Conservation (phyloP, 2,113 vertebrate species). For the Saimiri boliviensis region DNA sequence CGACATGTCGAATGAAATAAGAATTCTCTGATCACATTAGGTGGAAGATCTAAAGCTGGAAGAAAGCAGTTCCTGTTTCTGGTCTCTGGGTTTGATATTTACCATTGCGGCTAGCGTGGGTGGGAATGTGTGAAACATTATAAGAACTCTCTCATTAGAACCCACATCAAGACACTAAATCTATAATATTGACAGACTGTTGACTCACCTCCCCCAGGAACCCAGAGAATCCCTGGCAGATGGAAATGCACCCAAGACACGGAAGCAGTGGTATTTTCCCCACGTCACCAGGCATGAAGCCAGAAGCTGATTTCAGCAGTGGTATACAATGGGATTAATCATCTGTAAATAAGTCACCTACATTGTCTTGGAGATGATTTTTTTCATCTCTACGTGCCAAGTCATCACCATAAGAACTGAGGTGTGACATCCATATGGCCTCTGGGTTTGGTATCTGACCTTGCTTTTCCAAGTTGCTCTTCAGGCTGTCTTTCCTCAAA, state of each 20-base stretch:
- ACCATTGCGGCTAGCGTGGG: not conserved
- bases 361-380: conserved; percentile 42
- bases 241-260: conserved; percentile 48
- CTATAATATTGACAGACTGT: conserved; percentile 15
- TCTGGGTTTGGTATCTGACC: conserved; percentile 29
- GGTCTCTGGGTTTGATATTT: not conserved
- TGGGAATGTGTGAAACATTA: not conserved
- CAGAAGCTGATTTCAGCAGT: conserved; percentile 53
- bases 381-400: conserved; percentile 48
- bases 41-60: not conserved
- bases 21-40: not conserved
- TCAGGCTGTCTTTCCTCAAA: not conserved
- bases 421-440: not conserved
- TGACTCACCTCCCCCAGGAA: conserved; percentile 50
- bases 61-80: not conserved
- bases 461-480: conserved; percentile 36
- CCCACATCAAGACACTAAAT: conserved; percentile 37
- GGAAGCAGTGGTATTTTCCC: conserved; percentile 52
- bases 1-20: not conserved
- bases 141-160: conserved; percentile 16
- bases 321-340: conserved; percentile 24
- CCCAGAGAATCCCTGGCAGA: conserved; percentile 5
- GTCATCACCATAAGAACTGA: not conserved
- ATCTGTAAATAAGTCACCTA: conserved; percentile 54
- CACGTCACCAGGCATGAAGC: not conserved